A percentile compares a stretch with the other conserved stretches of the same genome.
phyloP scores from a whole-genome alignment of 2,888 invertebrate species.

The Sturmia bella region DNA sequence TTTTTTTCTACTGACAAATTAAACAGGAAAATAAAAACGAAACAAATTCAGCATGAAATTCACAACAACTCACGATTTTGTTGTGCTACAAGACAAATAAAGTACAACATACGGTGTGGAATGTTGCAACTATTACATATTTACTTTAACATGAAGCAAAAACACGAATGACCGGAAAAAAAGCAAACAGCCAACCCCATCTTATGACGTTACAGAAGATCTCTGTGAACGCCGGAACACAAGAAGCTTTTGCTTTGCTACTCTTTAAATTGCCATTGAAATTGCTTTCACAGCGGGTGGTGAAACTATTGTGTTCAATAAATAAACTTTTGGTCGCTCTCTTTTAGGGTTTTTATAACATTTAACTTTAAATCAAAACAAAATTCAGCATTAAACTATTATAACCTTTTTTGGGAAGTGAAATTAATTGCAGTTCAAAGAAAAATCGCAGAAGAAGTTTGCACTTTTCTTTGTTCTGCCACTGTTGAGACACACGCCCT shows the following conservation, averaged over 20 bases:
- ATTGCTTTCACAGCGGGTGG: constrained; percentile 64
- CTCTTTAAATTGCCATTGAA: constrained; percentile 55
- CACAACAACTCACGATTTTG: constrained; percentile 56
- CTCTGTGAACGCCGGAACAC: constrained; percentile 1
- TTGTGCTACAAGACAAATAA: constrained; percentile 38
- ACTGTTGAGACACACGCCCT: no score
- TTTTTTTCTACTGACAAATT: constrained; percentile 38
- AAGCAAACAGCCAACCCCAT: constrained; percentile 4
- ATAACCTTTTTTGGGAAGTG: no score
- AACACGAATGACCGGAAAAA: constrained; percentile 17
- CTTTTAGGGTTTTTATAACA: no score
- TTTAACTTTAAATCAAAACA: no score
- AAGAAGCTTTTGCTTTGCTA: constrained; percentile 54
- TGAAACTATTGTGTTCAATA: constrained; percentile 39
- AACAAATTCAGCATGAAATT: constrained; percentile 45
- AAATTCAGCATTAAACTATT: no score
- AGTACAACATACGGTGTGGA: constrained; percentile 24
- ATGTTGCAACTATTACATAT: constrained; percentile 52
- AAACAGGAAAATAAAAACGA: constrained; percentile 11
- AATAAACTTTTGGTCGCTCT: background rate
- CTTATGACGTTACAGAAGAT: constrained; percentile 1
- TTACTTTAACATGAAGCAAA: constrained; percentile 41
- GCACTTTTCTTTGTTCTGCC: no score
- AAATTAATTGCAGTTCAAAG: no score
- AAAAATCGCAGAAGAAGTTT: no score